Conservation (phyloP, 2,797 vertebrate species). For the Enteromius viviparus region DNA sequence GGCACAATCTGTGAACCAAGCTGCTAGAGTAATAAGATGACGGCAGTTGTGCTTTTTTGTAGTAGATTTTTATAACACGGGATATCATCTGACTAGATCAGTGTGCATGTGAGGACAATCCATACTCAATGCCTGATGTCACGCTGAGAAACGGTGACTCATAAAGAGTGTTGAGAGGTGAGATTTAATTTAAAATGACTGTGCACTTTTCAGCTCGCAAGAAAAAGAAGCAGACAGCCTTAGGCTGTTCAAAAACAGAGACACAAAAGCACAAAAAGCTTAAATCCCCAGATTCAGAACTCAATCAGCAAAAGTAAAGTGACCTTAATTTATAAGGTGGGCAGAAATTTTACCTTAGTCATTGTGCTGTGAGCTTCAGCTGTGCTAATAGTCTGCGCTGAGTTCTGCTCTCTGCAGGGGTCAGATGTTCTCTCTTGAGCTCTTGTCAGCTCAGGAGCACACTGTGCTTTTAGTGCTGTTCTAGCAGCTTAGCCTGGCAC, state of each 20-base stretch:
- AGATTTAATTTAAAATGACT: slow-evolving; percentile 36
- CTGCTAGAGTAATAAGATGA: background rate
- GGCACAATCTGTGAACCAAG: background rate
- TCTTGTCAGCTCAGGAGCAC: slow-evolving; percentile 48
- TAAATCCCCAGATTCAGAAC: slow-evolving; percentile 9
- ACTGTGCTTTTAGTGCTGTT: slow-evolving; percentile 48
- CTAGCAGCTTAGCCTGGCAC: slow-evolving; percentile 30
- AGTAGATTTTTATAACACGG: background rate
- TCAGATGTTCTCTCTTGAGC: slow-evolving; percentile 44
- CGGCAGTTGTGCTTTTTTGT: background rate
- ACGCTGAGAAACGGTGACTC: background rate
- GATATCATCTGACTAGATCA: background rate
- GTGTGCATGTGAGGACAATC: slow-evolving; percentile 23
- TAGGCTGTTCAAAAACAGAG: slow-evolving; percentile 8
- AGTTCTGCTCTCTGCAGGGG: slow-evolving; percentile 53
- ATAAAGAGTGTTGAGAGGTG: slow-evolving; percentile 3
- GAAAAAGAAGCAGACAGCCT: background rate
- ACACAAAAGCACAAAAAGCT: background rate
- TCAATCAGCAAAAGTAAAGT: slow-evolving; percentile 23
- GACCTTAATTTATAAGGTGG: slow-evolving; percentile 49
- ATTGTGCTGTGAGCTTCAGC: slow-evolving; percentile 39
- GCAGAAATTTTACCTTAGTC: slow-evolving; percentile 54
- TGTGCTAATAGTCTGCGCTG: slow-evolving; percentile 30
- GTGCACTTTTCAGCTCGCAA: slow-evolving; percentile 23
- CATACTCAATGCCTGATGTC: slow-evolving; percentile 7